Evolutionary conservation across 1,140 invertebrate species (phyloP), one percentile per base, ranked within the genome.

Genomic region (Psix sp.): DNA sequence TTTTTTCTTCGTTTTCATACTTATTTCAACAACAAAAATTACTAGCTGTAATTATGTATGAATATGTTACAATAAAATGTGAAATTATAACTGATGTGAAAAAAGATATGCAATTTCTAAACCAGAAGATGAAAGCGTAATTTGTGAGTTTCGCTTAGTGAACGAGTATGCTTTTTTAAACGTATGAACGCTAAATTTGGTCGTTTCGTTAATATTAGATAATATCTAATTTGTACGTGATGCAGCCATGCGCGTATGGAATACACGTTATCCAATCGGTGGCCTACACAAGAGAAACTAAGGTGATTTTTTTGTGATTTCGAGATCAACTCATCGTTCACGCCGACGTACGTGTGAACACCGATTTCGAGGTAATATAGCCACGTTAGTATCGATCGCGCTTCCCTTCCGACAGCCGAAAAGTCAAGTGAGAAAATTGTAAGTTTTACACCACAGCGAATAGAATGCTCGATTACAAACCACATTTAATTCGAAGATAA

Each of bases 181-280:
- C 26, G 26, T n/a, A 33, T 18, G 26, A 43, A 45, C 11, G 24
- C 26, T 29, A 7, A 29, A 29, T 29, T 29, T n/a, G 26, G 26
- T 10, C 43, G 40, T 60, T 60, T 60, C 56, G 33, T 57, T 48
- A 31, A 29, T 13, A 59, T 59, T 68, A 51, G 65, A 68, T 68
- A 68, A 59, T 59, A 68, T 59, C 45, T 68, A 59, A 11, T 11
- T 52, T 68, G 46, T 36, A 49, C 62, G 62, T 49, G 62, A 68
- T 21, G 52, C 63, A 52, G 63, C 52, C 52, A 68, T 51, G 62
- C 62, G 62, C 39, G 21, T 20, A 66, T 57, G 29, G 42, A 4
- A 24, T 56, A 42, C 42, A n/a, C 26, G 43, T 66, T 66, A 66
- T 66, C 43, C 49, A 66, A 66, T 57, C 51, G 36, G n/a, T 17